A percentile compares a stretch with the other conserved stretches of the same genome.
phyloP scores from a whole-genome alignment of 2,888 invertebrate genomes.

The Rotaria socialis region DNA sequence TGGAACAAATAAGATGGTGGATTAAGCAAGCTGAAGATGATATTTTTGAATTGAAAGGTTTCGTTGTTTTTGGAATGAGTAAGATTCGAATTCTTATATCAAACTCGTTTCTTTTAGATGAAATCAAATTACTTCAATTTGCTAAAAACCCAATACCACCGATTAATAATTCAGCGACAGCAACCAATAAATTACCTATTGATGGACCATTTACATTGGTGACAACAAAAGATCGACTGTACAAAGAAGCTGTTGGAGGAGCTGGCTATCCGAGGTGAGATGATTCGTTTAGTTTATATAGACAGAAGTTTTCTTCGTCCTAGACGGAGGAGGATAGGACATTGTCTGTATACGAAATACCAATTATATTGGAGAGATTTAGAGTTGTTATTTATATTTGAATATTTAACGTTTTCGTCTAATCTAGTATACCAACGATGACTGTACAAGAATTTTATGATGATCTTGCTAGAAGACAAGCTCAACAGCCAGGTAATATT shows the following conservation, averaged over 20 bases:
- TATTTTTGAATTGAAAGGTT: constrained; percentile 15
- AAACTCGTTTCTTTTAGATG: not conserved
- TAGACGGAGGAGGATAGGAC: too few species aligned
- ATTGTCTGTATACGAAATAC: too few species aligned
- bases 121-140: not conserved
- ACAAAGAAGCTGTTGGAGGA: constrained; percentile 1
- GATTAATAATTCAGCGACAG: not conserved
- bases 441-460: constrained; percentile 23
- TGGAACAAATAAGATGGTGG: constrained; percentile 27
- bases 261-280: constrained; percentile 5
- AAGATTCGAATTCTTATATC: not conserved
- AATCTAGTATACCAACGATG: constrained; percentile 1
- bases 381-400: too few species aligned
- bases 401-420: not conserved
- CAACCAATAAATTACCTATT: not conserved
- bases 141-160: not conserved
- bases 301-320: too few species aligned
- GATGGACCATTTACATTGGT: constrained; percentile 31
- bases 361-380: too few species aligned
- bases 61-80: not conserved
- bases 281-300: not conserved
- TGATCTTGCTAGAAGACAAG: not conserved
- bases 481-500: not conserved
- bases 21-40: not conserved
- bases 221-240: constrained; percentile 7